These are phyloP conservation scores for Brachionus rotundiformis DNA, from an alignment of 1,140 invertebrate genomes.

Conservation along the genomic window DNA sequence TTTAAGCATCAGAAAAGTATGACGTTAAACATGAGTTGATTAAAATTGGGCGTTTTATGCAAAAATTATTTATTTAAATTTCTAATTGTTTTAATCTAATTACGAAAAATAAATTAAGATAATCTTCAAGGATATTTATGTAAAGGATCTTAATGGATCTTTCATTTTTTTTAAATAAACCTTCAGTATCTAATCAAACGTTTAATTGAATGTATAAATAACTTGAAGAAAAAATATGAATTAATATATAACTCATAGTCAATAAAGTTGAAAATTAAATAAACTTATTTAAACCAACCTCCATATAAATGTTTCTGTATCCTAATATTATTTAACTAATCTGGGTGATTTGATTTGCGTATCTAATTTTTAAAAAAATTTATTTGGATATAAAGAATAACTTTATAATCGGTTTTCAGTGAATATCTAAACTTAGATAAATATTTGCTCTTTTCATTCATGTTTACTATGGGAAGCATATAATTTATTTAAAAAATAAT, in stretches of 20 bases:
- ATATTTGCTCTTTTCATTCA: not conserved
- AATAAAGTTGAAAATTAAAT: not conserved
- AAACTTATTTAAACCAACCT: not conserved
- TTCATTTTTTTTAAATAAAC: not conserved
- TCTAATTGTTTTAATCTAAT: not conserved
- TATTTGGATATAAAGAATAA: not conserved
- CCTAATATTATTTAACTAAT: not conserved
- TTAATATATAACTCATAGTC: not conserved
- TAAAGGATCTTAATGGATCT: not conserved
- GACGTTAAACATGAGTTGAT: not conserved
- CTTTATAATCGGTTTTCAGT: conserved; percentile 3
- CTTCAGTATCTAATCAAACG: not conserved
- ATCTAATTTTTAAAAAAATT: not conserved
- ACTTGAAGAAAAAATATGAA: not conserved
- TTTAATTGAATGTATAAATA: not conserved
- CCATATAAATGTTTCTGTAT: not conserved
- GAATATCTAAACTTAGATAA: not conserved
- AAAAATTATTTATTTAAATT: not conserved
- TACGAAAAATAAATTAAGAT: not conserved
- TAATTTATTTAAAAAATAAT: not conserved
- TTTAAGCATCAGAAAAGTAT: not conserved
- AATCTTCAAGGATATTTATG: not conserved
- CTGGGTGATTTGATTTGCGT: not conserved
- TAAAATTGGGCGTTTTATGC: not conserved
- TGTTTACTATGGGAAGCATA: not conserved